phyloP scores from a whole-genome alignment of 2,797 vertebrate genomes.

The Carcharodon carcharias region DNA sequence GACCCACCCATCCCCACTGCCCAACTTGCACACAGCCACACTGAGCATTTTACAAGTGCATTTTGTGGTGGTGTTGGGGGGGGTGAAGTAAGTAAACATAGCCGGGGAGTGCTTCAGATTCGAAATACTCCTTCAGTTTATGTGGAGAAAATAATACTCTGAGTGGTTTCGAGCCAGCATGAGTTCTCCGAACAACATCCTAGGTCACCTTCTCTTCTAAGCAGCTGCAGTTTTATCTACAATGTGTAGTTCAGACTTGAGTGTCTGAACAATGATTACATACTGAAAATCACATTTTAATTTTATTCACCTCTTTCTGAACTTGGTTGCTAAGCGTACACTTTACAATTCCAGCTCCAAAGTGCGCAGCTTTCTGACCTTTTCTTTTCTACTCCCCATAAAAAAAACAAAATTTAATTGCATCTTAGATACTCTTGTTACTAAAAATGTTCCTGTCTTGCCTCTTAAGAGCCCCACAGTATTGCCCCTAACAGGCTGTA shows the following conservation, averaged over 20 bases:
- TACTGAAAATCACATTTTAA: background rate
- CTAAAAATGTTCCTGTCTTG: too few species aligned
- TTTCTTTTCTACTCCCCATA: background rate
- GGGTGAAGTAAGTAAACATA: background rate
- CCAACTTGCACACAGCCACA: background rate
- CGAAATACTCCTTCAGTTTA: background rate
- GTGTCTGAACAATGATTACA: background rate
- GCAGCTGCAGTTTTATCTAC: background rate
- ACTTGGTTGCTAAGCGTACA: background rate
- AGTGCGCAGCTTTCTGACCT: background rate
- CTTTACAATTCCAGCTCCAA: background rate
- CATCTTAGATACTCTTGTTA: background rate
- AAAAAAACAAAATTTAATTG: background rate
- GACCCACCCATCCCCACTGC: too few species aligned
- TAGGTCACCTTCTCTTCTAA: background rate
- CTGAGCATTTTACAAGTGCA: background rate
- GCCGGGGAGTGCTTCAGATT: background rate
- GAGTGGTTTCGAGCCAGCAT: background rate
- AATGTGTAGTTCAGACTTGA: background rate
- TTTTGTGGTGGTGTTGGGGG: background rate
- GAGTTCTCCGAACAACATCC: background rate
- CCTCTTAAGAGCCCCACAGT: too few species aligned
- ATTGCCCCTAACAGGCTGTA: too few species aligned
- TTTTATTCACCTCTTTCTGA: background rate
- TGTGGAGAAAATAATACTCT: background rate